Percentiles rank a stretch among this genome's conserved stretches.
Conservation (phyloP, 1,140 invertebrate genomes). For the Euura lappo region DNA sequence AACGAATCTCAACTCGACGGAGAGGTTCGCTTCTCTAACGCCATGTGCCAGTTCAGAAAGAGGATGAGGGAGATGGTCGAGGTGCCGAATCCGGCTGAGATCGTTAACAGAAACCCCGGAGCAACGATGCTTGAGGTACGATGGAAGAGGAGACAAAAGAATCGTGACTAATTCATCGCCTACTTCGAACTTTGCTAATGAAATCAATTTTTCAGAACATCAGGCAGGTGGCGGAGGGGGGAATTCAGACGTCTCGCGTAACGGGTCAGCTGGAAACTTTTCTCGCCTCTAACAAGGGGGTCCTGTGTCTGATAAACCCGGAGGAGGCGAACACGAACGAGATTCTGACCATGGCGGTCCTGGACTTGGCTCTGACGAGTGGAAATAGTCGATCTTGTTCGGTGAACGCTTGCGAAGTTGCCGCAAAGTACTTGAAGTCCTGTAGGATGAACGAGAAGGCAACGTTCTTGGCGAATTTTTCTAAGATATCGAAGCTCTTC, state of each 20-base stretch:
- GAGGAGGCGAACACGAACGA: slow-evolving; percentile 32
- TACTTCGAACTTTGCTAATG: slow-evolving; percentile 5
- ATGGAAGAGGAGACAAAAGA: background rate
- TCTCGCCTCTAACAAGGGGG: slow-evolving; percentile 43
- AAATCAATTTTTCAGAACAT: slow-evolving; percentile 37
- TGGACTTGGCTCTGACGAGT: slow-evolving; percentile 49
- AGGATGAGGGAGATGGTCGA: slow-evolving; percentile 32
- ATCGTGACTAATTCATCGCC: background rate
- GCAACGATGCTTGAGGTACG: slow-evolving; percentile 39
- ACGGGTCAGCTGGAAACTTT: slow-evolving; percentile 50
- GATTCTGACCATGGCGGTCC: slow-evolving; percentile 41
- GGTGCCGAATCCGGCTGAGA: slow-evolving; percentile 21
- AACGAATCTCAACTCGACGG: slow-evolving; percentile 42
- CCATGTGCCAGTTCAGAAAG: slow-evolving; percentile 37
- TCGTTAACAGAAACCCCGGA: slow-evolving; percentile 22
- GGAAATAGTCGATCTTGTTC: slow-evolving; percentile 31
- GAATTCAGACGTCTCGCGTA: slow-evolving; percentile 40
- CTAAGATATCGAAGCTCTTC: slow-evolving; percentile 38
- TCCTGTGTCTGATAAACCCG: slow-evolving; percentile 31
- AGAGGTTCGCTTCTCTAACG: slow-evolving; percentile 47
- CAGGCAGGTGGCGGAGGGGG: slow-evolving; percentile 41
- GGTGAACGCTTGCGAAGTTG: slow-evolving; percentile 40
- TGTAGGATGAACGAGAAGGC: slow-evolving; percentile 37
- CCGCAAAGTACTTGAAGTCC: slow-evolving; percentile 44
- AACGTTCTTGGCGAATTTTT: slow-evolving; percentile 35